Evolutionary conservation across 2,888 invertebrate genomes (phyloP).

Genomic region (Spatulosminthurus flaviceps): DNA sequence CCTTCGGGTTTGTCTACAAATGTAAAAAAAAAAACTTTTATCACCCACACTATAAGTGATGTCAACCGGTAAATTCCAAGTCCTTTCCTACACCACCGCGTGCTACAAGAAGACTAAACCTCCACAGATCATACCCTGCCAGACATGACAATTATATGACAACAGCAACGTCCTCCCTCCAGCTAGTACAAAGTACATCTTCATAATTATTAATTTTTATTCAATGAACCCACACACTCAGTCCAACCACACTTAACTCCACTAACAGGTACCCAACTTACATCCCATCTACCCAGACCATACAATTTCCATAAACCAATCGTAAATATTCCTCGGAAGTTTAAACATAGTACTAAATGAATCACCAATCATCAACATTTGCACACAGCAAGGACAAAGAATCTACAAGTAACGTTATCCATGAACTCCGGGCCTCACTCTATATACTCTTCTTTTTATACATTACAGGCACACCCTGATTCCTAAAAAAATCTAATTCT

Average conservation of each 20-base stretch:
- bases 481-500: too few species aligned
- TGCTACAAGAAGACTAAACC: too few species aligned
- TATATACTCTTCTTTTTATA: too few species aligned
- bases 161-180: too few species aligned
- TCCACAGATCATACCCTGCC: too few species aligned
- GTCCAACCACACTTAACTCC: not conserved
- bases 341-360: not conserved
- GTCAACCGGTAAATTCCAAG: too few species aligned
- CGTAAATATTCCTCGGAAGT: conserved; percentile 15
- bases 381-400: conserved; percentile 15
- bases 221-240: not conserved
- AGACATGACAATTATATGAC: too few species aligned
- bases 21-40: not conserved
- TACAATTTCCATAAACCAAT: conserved; percentile 11
- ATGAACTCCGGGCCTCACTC: not conserved
- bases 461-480: too few species aligned
- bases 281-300: not conserved
- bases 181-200: too few species aligned
- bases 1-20: not conserved
- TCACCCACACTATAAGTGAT: too few species aligned
- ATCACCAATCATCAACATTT: conserved; percentile 11
- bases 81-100: too few species aligned
- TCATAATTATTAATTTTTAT: not conserved
- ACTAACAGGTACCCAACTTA: conserved; percentile 2
- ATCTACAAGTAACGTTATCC: not conserved